Evolutionary conservation across 2,113 vertebrate species (phyloP).

Genomic region (Conger conger): DNA sequence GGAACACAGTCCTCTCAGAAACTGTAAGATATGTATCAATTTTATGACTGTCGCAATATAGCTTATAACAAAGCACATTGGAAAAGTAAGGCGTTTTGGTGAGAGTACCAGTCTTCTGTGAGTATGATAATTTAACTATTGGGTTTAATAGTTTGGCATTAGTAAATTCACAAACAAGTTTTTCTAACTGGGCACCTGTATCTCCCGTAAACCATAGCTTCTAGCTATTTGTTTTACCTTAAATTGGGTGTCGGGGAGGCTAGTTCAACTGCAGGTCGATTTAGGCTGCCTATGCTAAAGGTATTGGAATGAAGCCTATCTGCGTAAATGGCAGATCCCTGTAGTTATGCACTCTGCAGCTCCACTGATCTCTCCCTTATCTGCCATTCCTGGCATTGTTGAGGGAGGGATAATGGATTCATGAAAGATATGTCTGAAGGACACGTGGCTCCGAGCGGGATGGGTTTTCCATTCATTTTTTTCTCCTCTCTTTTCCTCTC

Average conservation of each 20-base stretch:
- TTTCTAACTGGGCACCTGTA: background rate
- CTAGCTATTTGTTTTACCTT: background rate
- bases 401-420: background rate
- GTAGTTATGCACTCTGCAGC: background rate
- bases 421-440: background rate
- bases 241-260: background rate
- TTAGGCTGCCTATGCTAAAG: background rate
- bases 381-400: background rate
- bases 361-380: background rate
- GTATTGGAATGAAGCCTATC: background rate
- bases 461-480: background rate
- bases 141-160: background rate
- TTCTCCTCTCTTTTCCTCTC: constrained; percentile 20
- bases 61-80: background rate
- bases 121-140: background rate
- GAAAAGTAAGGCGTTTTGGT: background rate
- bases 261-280: background rate
- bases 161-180: background rate
- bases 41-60: background rate
- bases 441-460: background rate
- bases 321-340: background rate
- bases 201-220: background rate
- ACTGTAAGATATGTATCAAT: background rate
- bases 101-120: background rate
- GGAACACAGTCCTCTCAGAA: no score